Percentiles rank a stretch among this genome's conserved stretches.
phyloP scores from a whole-genome alignment of 2,113 vertebrate species.

The Gnathonemus longibarbis region DNA sequence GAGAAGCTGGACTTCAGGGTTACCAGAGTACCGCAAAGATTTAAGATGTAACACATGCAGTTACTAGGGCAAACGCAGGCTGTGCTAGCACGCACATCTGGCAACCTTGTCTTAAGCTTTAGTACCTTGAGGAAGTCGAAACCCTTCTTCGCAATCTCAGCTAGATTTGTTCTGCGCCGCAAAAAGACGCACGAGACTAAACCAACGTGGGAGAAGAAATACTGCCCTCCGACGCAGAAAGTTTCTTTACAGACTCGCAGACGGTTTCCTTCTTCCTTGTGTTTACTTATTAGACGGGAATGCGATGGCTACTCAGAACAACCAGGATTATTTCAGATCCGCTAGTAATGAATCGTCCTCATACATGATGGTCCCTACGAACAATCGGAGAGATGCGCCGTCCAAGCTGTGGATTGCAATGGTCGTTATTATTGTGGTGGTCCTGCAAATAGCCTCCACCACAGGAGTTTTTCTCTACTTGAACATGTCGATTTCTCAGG shows the following conservation, averaged over 20 bases:
- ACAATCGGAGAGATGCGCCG: slow-evolving; percentile 50
- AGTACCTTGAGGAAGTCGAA: slow-evolving; percentile 8
- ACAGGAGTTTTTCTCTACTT: slow-evolving; percentile 70
- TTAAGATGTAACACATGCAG: not conserved
- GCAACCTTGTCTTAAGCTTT: not conserved
- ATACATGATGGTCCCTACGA: slow-evolving; percentile 70
- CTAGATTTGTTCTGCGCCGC: not conserved
- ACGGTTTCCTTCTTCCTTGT: not conserved
- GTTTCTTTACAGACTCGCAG: not conserved
- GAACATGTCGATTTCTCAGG: slow-evolving; percentile 70
- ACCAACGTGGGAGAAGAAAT: not conserved
- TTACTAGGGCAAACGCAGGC: not conserved
- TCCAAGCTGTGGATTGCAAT: slow-evolving; percentile 64
- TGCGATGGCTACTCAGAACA: slow-evolving; percentile 67
- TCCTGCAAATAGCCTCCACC: slow-evolving; percentile 68
- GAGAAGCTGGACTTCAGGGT: slow-evolving; percentile 2
- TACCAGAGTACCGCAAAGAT: not conserved
- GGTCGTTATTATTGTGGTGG: slow-evolving; percentile 67
- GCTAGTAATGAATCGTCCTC: slow-evolving; percentile 70
- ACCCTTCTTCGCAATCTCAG: not conserved
- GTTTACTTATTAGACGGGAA: slow-evolving; percentile 52
- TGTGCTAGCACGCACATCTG: not conserved
- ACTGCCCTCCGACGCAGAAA: not conserved
- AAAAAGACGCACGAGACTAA: not conserved
- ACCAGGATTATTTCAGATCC: slow-evolving; percentile 70